phyloP scores from a whole-genome alignment of 2,113 vertebrate genomes.

The Guaruba guarouba region DNA sequence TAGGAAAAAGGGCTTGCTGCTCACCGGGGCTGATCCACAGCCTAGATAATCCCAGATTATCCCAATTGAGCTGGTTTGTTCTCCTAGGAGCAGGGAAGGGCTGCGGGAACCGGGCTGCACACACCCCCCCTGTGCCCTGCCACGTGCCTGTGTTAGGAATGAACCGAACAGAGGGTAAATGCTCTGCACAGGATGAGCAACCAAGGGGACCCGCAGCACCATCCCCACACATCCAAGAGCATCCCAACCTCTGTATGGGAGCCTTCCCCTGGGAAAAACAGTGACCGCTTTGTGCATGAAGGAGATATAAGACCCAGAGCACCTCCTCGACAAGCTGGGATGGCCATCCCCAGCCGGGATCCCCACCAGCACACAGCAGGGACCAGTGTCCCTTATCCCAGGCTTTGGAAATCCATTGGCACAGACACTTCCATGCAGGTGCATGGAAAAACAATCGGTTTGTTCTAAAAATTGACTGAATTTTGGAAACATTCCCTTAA shows the following conservation, averaged over 20 bases:
- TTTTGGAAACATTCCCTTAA: neutral
- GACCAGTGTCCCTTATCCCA: fast-evolving
- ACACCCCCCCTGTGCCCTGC: neutral
- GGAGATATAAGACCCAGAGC: neutral
- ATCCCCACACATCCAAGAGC: neutral
- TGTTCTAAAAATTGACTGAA: neutral
- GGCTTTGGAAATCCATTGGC: neutral
- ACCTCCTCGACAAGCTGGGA: fast-evolving
- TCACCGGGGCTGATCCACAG: neutral
- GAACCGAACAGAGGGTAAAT: neutral
- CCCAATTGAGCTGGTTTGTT: neutral
- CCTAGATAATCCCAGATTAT: neutral
- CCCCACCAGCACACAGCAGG: neutral
- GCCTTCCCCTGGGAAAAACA: neutral
- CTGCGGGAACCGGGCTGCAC: neutral
- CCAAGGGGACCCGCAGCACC: too few species aligned
- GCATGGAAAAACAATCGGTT: fast-evolving
- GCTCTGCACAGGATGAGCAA: neutral
- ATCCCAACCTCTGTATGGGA: fast-evolving
- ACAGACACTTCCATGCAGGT: neutral
- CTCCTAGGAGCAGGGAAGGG: neutral
- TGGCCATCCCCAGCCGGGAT: fast-evolving
- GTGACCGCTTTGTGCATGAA: fast-evolving
- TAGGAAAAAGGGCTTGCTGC: neutral
- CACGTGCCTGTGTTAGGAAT: neutral